Base-by-base conservation (phyloP, 2,888 invertebrate genomes). In the Cosmorhoe ocellata region DNA sequence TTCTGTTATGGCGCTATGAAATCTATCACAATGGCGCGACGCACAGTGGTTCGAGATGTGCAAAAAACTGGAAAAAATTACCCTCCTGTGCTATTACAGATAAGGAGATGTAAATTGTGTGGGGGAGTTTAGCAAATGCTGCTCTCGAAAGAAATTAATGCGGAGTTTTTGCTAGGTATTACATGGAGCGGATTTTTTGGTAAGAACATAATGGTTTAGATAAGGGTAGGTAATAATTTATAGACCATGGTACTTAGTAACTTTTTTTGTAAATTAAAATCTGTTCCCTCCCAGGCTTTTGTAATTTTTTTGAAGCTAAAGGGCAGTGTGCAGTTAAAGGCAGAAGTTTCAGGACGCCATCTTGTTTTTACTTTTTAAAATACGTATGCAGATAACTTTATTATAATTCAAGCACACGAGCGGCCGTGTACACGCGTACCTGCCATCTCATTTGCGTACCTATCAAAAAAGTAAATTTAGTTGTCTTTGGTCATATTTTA, bases 61-160 rank as follows among this genome's bases (percentile, higher is more conserved):
- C 37, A 59, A 56, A n/a, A 59, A 56, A 52, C 51, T 51, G 51
- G 59, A 65, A 65, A 64, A 65, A 66, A 58, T 34, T 51, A 54
- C 70, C 72, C 76, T 72, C 76, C 79, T 84, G 83, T 67, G 71
- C 70, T 69, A 67, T 63, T 56, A 61, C 45, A 79, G 86, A 85
- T 86, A 85, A 84, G 80, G 51, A 77, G 82, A 86, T 86, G 87
- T 84, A 87, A 86, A 87, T 85, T 82, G 79, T 76, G 59, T 57
- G 63, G 69, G 76, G 80, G 76, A 74, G 79, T 76, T 78, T 71
- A 70, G 69, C 69, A 71, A 60, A 62, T 71, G 70, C 70, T 74
- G 74, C 69, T 75, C 73, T 74, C 74, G 76, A 82, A 75, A 69
- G 73, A 76, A 82, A 84, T 86, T 84, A 83, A 84, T 86, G 79